A percentile compares a stretch with the other conserved stretches of the same genome.
Conservation (phyloP, 2,113 vertebrate genomes). For the Todiramphus saurophagus region DNA sequence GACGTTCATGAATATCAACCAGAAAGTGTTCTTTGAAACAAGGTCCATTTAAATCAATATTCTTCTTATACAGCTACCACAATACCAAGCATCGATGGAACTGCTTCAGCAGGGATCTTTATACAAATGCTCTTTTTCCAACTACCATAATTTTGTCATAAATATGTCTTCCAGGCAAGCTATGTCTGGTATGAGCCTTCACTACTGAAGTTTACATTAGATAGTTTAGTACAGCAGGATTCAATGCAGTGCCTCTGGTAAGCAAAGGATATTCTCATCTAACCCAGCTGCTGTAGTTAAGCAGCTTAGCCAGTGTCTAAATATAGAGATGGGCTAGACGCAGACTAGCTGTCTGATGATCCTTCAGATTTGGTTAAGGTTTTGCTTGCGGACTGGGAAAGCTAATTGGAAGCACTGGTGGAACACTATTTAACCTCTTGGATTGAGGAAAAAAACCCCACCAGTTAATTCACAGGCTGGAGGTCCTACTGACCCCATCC, state of each 20-base stretch:
- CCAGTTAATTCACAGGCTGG: not conserved
- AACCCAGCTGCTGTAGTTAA: not conserved
- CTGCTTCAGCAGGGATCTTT: not conserved
- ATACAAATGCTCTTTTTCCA: not conserved
- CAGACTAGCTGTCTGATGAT: not conserved
- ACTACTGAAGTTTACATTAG: not conserved
- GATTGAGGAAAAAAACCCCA: not conserved
- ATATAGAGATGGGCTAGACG: not conserved
- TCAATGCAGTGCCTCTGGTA: not conserved
- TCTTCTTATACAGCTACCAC: not conserved
- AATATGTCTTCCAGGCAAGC: not conserved
- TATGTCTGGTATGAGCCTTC: not conserved
- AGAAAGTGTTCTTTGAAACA: not conserved
- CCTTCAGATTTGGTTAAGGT: not conserved
- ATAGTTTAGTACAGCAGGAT: not conserved
- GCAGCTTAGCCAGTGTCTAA: conserved; percentile 9
- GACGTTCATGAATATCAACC: not conserved
- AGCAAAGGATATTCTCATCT: not conserved
- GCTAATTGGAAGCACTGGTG: not conserved
- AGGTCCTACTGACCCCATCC: not conserved
- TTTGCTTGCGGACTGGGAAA: not conserved
- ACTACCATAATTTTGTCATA: not conserved
- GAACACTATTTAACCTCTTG: not conserved
- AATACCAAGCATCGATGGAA: not conserved
- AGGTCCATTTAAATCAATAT: not conserved